phyloP scores from a whole-genome alignment of 2,888 invertebrate genomes.

The Tinea semifulvella region DNA sequence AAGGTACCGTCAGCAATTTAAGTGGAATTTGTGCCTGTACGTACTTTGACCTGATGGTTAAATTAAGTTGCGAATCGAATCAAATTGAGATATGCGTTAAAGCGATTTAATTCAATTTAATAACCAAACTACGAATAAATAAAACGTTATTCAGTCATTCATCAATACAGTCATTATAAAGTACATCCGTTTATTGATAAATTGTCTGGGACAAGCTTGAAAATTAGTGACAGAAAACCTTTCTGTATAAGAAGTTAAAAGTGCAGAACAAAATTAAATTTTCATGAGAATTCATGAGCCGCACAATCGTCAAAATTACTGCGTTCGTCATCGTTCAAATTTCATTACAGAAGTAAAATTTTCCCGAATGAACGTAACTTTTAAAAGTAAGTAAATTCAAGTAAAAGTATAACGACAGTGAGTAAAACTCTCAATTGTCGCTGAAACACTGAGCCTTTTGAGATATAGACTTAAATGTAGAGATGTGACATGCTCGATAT shows the following conservation, averaged over 20 bases:
- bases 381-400: slow-evolving; percentile 13
- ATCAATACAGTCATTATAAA: too few species aligned
- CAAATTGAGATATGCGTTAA: too few species aligned
- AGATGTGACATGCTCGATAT: not conserved
- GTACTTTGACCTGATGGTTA: slow-evolving; percentile 1
- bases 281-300: slow-evolving; percentile 4
- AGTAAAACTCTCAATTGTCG: slow-evolving; percentile 14
- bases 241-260: too few species aligned
- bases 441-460: slow-evolving; percentile 14
- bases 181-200: too few species aligned
- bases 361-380: slow-evolving; percentile 7
- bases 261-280: too few species aligned
- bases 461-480: slow-evolving; percentile 11
- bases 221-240: too few species aligned
- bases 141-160: too few species aligned
- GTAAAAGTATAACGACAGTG: slow-evolving; percentile 12
- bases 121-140: too few species aligned
- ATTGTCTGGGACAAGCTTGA: too few species aligned
- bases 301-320: not conserved
- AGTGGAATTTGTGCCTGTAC: not conserved
- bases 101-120: too few species aligned
- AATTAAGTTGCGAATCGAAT: too few species aligned
- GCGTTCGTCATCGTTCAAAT: not conserved
- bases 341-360: not conserved
- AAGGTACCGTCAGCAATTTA: slow-evolving; percentile 1